Evolutionary conservation across 2,888 invertebrate species (phyloP).

Genomic region (Leptura quadrifasciata): DNA sequence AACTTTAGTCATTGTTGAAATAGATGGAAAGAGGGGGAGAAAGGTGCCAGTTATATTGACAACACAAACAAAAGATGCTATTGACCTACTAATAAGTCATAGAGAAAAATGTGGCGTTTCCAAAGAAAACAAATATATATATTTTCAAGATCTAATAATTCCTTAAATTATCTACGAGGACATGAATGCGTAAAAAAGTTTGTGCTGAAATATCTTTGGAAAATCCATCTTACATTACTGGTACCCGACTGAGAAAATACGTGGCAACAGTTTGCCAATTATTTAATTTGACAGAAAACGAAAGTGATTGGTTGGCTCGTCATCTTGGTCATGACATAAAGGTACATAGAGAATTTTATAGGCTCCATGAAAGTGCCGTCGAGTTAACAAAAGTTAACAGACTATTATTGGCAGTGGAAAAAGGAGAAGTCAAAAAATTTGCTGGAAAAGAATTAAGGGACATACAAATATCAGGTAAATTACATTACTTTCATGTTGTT

Average conservation of each 20-base stretch:
- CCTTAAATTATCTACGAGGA: background rate
- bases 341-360: constrained; percentile 20
- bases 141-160: constrained; percentile 11
- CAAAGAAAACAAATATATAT: constrained; percentile 6
- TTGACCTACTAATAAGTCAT: constrained; percentile 5
- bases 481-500: too few relatives aligned
- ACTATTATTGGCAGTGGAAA: constrained; percentile 37
- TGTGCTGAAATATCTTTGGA: background rate
- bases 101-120: background rate
- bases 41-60: constrained; percentile 16
- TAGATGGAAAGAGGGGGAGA: constrained; percentile 10
- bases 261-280: constrained; percentile 24
- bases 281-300: constrained; percentile 28
- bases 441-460: too few relatives aligned
- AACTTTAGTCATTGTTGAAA: background rate
- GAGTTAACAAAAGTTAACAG: constrained; percentile 53
- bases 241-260: constrained; percentile 21
- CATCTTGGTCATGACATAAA: constrained; percentile 32
- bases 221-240: constrained; percentile 22
- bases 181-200: constrained; percentile 16
- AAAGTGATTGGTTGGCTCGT: constrained; percentile 28
- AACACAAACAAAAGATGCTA: constrained; percentile 12
- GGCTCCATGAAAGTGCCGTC: constrained; percentile 48
- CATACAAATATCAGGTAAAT: too few relatives aligned
- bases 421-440: constrained; percentile 38